Conservation (phyloP, 2,888 invertebrate genomes). For the Parasteatoda lunata region DNA sequence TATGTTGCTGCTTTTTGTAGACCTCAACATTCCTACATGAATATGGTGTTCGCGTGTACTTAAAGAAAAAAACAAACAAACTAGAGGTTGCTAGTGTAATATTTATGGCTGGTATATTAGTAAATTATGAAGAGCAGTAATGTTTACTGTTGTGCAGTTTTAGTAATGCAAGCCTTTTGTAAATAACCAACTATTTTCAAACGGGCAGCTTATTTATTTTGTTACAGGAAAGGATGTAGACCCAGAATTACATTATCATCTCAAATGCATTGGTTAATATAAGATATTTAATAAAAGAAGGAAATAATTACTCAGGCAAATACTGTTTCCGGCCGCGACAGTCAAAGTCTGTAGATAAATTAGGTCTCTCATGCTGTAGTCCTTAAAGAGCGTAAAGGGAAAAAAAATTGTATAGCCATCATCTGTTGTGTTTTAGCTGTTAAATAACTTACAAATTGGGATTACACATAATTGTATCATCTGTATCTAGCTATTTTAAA, state of each 20-base stretch:
- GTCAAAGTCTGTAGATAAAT: slow-evolving; percentile 62
- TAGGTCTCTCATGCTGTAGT: slow-evolving; percentile 50
- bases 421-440: slow-evolving; percentile 32
- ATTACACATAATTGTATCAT: slow-evolving; percentile 6
- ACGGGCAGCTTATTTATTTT: slow-evolving; percentile 69
- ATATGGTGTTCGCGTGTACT: slow-evolving; percentile 68
- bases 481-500: slow-evolving; percentile 28
- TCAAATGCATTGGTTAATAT: slow-evolving; percentile 51
- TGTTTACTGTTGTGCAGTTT: slow-evolving; percentile 67
- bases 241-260: slow-evolving; percentile 68
- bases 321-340: slow-evolving; percentile 62
- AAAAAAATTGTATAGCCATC: slow-evolving; percentile 32
- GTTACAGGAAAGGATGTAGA: slow-evolving; percentile 67
- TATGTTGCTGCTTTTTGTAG: slow-evolving; percentile 66
- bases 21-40: slow-evolving; percentile 68
- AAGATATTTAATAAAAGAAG: slow-evolving; percentile 21
- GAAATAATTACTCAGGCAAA: slow-evolving; percentile 60
- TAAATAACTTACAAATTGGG: background rate
- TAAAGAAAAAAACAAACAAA: slow-evolving; percentile 29
- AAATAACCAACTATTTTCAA: slow-evolving; percentile 69
- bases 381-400: slow-evolving; percentile 36
- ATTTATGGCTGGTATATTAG: slow-evolving; percentile 67
- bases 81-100: slow-evolving; percentile 68
- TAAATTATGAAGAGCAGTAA: slow-evolving; percentile 58
- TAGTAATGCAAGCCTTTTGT: slow-evolving; percentile 69